Base-by-base conservation (phyloP, 2,888 invertebrate genomes). In the Eristalis tenax region DNA sequence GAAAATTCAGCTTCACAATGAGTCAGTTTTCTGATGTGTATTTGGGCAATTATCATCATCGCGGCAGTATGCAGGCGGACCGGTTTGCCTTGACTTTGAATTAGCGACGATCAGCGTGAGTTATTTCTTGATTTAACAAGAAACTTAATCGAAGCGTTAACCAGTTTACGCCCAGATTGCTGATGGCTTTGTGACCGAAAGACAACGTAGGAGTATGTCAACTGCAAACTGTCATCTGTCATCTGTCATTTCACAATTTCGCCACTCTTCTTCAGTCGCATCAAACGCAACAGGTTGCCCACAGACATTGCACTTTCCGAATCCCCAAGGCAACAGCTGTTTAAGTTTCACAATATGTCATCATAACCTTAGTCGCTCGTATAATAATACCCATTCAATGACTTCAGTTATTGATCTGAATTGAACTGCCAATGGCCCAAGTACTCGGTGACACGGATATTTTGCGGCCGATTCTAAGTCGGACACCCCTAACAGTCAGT, bases 301-400 rank as follows among this genome's bases (percentile, higher is more conserved):
- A 50, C 18, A 50, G n/a, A 43, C 43, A 43, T 2, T 18, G 6
- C 50, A 3, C n/a, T 6, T 18, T n/a, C 5, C 18, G 18, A 4
- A 50, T n/a, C 6, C 26, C 65, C 18, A 11, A 57, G 43, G 43
- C 59, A 80, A 68, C 73, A 85, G 68, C 64, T 73, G 57, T 18
- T 71, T 43, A 26, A 35, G 79, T 69, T 75, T 79, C 38, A 70
- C 50, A 50, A 50, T 18, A 50, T 68, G 68, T 56, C 77, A 83
- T 63, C 68, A 43, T 76, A 68, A 63, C 63, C 50, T 28, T 40
- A 71, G 70, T 65, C 50, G 56, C 28, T 77, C 68, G 59, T 63
- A 76, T 69, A 69, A 77, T 85, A 81, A 85, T 85, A 71, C 77
- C 76, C 50, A 66, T 64, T 82, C 85, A 81, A 85, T 85, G 85